A percentile compares a stretch with the other conserved stretches of the same genome.
These are phyloP conservation scores for Dendrocincla fuliginosa DNA, from an alignment of 2,797 vertebrate genomes.

Conservation along the genomic window DNA sequence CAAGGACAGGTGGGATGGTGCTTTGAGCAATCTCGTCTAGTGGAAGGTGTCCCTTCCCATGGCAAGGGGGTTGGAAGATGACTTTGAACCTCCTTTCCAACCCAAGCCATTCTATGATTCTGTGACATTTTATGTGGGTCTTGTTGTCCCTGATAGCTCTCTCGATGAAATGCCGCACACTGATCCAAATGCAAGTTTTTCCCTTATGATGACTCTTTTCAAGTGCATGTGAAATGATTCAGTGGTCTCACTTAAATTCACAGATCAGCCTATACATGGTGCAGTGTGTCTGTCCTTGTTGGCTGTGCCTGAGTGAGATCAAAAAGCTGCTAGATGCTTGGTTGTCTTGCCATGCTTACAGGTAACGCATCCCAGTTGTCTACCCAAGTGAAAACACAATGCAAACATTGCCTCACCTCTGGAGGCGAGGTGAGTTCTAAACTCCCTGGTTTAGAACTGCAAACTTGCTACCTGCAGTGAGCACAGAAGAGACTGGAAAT, in stretches of 20 bases:
- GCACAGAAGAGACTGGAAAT: background rate
- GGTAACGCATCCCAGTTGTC: background rate
- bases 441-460: background rate
- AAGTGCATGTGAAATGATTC: background rate
- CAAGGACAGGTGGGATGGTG: background rate
- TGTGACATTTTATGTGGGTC: background rate
- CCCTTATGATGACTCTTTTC: background rate
- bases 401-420: background rate
- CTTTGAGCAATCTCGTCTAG: background rate
- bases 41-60: background rate
- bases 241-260: background rate
- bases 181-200: background rate
- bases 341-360: background rate
- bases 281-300: background rate
- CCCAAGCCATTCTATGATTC: background rate
- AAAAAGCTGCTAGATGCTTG: background rate
- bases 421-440: background rate
- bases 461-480: background rate
- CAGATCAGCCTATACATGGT: fast-evolving
- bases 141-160: background rate
- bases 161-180: background rate
- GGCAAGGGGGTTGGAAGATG: too few relatives aligned
- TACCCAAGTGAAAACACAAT: background rate
- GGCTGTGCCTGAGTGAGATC: background rate
- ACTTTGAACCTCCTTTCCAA: background rate